Percentiles rank a stretch among this genome's conserved stretches.
phyloP scores from a whole-genome alignment of 2,113 vertebrate species.

The Diglossa brunneiventris region DNA sequence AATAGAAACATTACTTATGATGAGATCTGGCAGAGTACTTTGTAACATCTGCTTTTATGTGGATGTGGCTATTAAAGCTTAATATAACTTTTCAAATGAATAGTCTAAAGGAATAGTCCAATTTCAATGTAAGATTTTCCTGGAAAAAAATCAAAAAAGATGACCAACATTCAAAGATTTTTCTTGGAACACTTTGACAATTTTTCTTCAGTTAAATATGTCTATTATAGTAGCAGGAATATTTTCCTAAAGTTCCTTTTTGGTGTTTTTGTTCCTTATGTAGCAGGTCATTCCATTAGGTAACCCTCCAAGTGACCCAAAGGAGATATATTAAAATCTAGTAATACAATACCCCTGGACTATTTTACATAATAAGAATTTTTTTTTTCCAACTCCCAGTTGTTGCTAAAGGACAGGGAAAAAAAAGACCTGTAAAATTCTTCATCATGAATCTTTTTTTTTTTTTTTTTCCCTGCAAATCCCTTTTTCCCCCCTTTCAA shows the following conservation, averaged over 20 bases:
- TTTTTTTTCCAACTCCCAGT: constrained; percentile 55
- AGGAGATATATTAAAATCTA: constrained; percentile 50
- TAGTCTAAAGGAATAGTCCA: not conserved
- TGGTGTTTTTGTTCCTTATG: constrained; percentile 38
- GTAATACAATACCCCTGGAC: constrained; percentile 53
- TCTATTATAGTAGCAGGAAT: not conserved
- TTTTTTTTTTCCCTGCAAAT: constrained; percentile 72
- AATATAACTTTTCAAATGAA: not conserved
- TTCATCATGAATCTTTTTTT: constrained; percentile 75
- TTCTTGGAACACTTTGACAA: not conserved
- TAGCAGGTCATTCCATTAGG: constrained; percentile 47
- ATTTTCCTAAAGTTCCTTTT: constrained; percentile 18
- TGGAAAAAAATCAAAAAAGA: not conserved
- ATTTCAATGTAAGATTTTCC: not conserved
- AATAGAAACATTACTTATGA: not conserved
- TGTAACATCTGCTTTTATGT: not conserved
- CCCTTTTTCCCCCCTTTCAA: constrained; percentile 73
- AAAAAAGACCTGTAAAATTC: constrained; percentile 74
- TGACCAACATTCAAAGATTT: not conserved
- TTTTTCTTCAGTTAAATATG: not conserved
- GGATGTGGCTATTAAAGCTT: not conserved
- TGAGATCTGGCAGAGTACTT: not conserved
- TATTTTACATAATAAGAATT: constrained; percentile 67
- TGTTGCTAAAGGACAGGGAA: constrained; percentile 60
- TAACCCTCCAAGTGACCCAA: constrained; percentile 52